Evolutionary conservation across 2,888 invertebrate genomes (phyloP), one percentile per base, ranked within the genome.

Genomic region (Formica aserva): DNA sequence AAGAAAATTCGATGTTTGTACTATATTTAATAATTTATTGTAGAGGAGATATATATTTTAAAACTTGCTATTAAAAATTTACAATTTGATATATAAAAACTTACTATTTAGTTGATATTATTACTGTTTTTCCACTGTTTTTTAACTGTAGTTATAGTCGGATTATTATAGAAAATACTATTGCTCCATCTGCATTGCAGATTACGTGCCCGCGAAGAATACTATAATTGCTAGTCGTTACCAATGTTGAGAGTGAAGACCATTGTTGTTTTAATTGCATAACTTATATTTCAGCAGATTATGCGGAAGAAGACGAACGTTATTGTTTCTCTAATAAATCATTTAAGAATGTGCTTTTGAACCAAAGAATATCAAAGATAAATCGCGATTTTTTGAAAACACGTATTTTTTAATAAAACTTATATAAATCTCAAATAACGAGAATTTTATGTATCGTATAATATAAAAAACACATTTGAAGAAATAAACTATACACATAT

Each of bases 231-330:
- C 86, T 85, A 74, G 84, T 82, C n/a, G 82, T 76, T 85, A 83
- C 72, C 83, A 67, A 82, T 67, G 75, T 72, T 86, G 83, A 83
- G 80, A 87, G 41, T 85, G 85, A 89, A 84, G 85, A 67, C 84
- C 85, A 90, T 89, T 91, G 86, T 89, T 87, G 86, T 89, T 87
- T 83, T 88, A 87, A 88, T 91, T 90, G 87, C 89, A 86, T 91
- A 90, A 91, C 83, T 90, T 78, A 81, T 78, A 52, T 77, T 75
- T 41, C 72, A 57, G 26, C 35, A 83, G 86, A 87, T 84, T 86
- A 87, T 87, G 89, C 71, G 83, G 80, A 77, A 85, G 75, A 83
- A 66, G 69, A 18, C 29, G 52, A 82, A 84, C 75, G 83, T 60
- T 22, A 15, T 22, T 55, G n/a, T 62, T 29, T 66, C 11, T 52